Evolutionary conservation across 2,888 invertebrate species (phyloP).

Genomic region (Trachelus stipa): DNA sequence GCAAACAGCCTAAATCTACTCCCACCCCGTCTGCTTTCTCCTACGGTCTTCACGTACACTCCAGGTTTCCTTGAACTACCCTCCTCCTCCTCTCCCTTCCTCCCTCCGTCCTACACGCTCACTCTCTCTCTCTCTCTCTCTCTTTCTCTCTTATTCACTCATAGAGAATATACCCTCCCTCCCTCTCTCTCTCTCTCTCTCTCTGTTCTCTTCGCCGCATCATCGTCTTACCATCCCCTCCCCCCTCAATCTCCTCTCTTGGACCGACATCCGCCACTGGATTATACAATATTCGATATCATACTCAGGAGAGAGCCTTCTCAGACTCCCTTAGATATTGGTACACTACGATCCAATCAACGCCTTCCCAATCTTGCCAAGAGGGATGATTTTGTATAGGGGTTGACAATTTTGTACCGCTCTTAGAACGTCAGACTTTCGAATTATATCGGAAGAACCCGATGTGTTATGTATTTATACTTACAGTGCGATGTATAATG

Average conservation of each 20-base stretch:
- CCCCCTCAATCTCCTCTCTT: constrained; percentile 29
- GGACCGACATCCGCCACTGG: constrained; percentile 50
- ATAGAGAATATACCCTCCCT: constrained; percentile 17
- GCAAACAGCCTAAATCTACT: constrained; percentile 67
- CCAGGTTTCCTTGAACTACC: constrained; percentile 22
- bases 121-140: constrained; percentile 8
- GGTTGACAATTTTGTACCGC: too few species aligned
- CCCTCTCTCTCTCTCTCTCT: constrained; percentile 10
- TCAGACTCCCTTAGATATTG: constrained; percentile 20
- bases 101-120: constrained; percentile 8
- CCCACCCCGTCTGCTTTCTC: constrained; percentile 35
- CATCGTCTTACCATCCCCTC: constrained; percentile 38
- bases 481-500: too few species aligned
- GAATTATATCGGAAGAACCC: too few species aligned
- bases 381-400: too few species aligned
- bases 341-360: constrained; percentile 24
- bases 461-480: too few species aligned
- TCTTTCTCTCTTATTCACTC: constrained; percentile 17
- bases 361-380: constrained; percentile 2
- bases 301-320: constrained; percentile 18
- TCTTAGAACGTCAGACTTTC: too few species aligned
- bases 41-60: background rate
- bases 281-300: constrained; percentile 60
- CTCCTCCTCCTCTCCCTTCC: constrained; percentile 8
- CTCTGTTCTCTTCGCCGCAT: constrained; percentile 38